A percentile compares a stretch with the other conserved stretches of the same genome.
Evolutionary conservation across 2,113 vertebrate species (phyloP).

Genomic region (Tachuris rubrigastra): DNA sequence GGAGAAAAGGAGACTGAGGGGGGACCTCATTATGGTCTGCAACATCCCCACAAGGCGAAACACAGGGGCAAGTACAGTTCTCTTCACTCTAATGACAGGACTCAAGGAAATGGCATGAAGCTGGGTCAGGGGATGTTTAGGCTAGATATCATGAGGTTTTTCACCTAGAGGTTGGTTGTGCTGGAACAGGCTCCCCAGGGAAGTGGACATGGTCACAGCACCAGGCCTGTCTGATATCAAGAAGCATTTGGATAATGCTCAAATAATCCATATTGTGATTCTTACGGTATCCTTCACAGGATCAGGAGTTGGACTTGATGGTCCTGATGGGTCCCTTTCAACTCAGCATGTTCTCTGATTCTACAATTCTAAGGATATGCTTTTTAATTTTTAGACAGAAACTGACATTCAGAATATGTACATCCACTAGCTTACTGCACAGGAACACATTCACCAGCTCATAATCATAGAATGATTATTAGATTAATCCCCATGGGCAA

Average conservation of each 20-base stretch:
- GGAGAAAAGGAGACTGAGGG: not conserved
- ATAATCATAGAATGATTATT: not conserved
- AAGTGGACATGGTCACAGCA: not conserved
- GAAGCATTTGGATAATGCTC: fast-evolving
- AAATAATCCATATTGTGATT: not conserved
- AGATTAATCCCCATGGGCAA: not conserved
- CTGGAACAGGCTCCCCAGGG: not conserved
- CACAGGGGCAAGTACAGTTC: not conserved
- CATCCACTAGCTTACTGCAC: not conserved
- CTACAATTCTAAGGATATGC: not conserved
- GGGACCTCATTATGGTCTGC: not conserved
- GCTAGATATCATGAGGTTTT: not conserved
- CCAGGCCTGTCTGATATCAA: not conserved
- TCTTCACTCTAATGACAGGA: not conserved
- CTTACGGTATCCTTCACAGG: not conserved
- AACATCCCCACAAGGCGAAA: not conserved
- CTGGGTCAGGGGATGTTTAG: not conserved
- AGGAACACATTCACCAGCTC: not conserved
- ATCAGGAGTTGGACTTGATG: not conserved
- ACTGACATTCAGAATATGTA: not conserved
- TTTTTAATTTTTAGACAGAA: not conserved
- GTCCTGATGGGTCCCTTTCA: not conserved
- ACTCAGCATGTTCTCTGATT: not conserved
- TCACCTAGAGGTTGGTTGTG: not conserved
- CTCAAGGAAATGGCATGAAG: not conserved